These are phyloP conservation scores for Lordiphosa andalusiaca DNA, from an alignment of 2,888 invertebrate genomes.

Conservation along the genomic window DNA sequence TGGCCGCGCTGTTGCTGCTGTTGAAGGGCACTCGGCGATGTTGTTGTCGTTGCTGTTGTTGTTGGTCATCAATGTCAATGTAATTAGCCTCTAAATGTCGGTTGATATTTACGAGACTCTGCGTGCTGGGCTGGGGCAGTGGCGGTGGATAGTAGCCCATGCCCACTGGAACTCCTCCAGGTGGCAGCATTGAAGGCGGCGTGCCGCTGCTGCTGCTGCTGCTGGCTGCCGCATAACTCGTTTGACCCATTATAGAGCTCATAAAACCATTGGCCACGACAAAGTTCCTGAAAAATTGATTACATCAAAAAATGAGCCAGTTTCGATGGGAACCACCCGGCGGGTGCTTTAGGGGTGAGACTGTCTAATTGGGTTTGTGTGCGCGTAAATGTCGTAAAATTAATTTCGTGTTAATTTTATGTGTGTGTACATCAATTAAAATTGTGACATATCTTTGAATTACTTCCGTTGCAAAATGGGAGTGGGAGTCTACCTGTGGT, in stretches of 20 bases:
- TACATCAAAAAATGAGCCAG: constrained; percentile 49
- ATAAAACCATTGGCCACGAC: constrained; percentile 84
- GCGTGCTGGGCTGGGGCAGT: constrained; percentile 37
- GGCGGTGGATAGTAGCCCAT: constrained; percentile 60
- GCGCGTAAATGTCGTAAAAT: constrained; percentile 77
- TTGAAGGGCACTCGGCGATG: constrained; percentile 23
- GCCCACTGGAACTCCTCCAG: constrained; percentile 18
- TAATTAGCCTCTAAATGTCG: constrained; percentile 55
- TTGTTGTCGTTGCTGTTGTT: constrained; percentile 16
- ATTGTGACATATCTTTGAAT: constrained; percentile 65
- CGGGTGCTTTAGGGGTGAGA: not conserved
- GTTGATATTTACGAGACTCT: constrained; percentile 46
- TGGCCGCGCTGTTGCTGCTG: constrained; percentile 28
- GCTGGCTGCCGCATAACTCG: constrained; percentile 70
- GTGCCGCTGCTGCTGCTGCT: constrained; percentile 52
- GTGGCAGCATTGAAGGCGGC: constrained; percentile 40
- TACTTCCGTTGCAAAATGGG: constrained; percentile 64
- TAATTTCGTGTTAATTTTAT: constrained; percentile 79
- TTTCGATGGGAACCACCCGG: constrained; percentile 9
- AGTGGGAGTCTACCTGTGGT: not conserved
- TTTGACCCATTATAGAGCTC: constrained; percentile 80
- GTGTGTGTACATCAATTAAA: constrained; percentile 69
- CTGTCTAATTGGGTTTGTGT: constrained; percentile 69
- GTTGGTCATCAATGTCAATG: constrained; percentile 59
- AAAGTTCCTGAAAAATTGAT: constrained; percentile 81